Evolutionary conservation across 2,797 vertebrate species (phyloP), one percentile per base, ranked within the genome.

Genomic region (Rhinella marina): DNA sequence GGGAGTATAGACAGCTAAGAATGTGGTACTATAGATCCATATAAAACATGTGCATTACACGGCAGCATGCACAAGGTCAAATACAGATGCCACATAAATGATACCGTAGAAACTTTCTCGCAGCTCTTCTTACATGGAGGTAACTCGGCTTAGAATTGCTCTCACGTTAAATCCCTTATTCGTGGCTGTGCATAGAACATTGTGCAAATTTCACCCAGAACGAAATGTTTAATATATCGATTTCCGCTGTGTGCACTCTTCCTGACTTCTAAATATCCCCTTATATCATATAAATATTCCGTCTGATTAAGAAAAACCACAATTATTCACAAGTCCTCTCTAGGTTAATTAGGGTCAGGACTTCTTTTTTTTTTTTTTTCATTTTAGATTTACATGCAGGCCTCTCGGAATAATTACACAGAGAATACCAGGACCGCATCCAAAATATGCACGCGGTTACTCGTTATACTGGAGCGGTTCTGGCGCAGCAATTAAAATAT

Each of bases 291-390:
- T 29, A 83, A 83, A 70, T 83, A 83, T 27, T 83, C 78, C 21
- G 10, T 32, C 6, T 29, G 72, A 87, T 68, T 50, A 81, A 73
- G 57, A 87, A 87, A 87, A 88, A 21, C 4, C 66, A 76, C 11
- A 79, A 2, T 0, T 85, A 17, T 52, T 91, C 7, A 75, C 16
- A 80, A 14, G 57, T 90, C 0, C 8, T 50, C 29, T 56, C 48
- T 52, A 29, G 64, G 64, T 83, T 83, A 83, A 83, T 83, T 27
- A 72, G 64, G 81, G 81, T 83, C 25, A 83, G 66, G 62, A 70
- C 81, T 82, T 70, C 70, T 82, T 48, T 66, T 81, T 50, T 29
- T n/a, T n/a, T n/a, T 82, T 52, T 82, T 81, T 50, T 29, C 2
- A 70, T 56, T 70, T 83, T 27, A 54, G 7, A 83, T 83, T 83